Percentiles rank a stretch among this genome's conserved stretches.
phyloP scores from a whole-genome alignment of 2,113 vertebrate species.

The Procapra przewalskii region DNA sequence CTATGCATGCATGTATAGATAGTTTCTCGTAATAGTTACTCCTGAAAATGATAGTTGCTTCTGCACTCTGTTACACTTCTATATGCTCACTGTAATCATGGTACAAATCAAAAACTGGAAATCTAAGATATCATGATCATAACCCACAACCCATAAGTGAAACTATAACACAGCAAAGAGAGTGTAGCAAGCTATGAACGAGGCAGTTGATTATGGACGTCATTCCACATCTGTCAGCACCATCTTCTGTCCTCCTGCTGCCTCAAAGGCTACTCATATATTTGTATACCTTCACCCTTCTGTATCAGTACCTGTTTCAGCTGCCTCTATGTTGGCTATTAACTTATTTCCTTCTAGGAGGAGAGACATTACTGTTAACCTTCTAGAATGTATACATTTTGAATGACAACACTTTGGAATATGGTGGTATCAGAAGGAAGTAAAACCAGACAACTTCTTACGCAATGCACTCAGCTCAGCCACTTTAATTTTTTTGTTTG shows the following conservation, averaged over 20 bases:
- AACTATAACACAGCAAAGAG: neutral
- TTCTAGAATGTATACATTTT: neutral
- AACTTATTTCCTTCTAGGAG: neutral
- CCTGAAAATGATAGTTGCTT: neutral
- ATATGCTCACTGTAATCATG: neutral
- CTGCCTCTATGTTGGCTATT: neutral
- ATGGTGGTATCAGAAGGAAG: neutral
- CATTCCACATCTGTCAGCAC: neutral
- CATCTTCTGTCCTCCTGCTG: neutral
- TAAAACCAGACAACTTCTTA: neutral
- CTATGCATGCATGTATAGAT: neutral
- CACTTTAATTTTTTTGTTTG: neutral
- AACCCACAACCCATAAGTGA: neutral
- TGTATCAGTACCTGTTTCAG: neutral
- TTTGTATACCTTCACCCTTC: neutral
- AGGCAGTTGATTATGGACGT: neutral
- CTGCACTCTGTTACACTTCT: neutral
- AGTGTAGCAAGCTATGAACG: neutral
- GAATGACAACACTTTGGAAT: neutral
- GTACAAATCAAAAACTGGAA: neutral
- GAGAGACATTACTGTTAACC: neutral
- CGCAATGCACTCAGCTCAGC: neutral
- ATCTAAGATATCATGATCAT: neutral
- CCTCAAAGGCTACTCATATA: neutral
- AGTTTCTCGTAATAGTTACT: neutral